Percentiles rank a stretch among this genome's conserved stretches.
Conservation (phyloP, 2,113 vertebrate genomes). For the Raja brachyura region DNA sequence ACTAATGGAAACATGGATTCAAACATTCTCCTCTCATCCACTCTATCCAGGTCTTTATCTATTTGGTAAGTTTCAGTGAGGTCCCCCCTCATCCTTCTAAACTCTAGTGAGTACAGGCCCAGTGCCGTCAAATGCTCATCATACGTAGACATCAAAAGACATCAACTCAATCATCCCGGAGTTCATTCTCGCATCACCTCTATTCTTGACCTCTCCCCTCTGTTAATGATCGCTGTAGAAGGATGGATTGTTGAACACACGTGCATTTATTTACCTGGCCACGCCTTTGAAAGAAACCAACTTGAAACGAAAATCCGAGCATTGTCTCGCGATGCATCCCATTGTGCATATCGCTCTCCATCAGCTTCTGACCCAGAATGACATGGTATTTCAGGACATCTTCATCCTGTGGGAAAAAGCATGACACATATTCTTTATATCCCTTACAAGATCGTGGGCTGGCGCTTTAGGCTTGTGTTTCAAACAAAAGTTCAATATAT, state of each 20-base stretch:
- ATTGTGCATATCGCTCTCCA: constrained; percentile 63
- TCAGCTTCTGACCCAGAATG: constrained; percentile 65
- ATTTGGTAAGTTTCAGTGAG: no score
- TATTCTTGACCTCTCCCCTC: neutral
- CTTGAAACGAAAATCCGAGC: constrained; percentile 72
- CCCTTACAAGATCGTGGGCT: neutral
- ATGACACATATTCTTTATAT: neutral
- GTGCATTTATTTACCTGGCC: constrained; percentile 60
- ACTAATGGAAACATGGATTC: no score
- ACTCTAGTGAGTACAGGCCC: no score
- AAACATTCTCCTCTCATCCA: no score
- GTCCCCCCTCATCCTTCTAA: no score
- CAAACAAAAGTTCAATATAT: no score
- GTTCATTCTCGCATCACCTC: no score
- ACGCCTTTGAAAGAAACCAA: constrained; percentile 68
- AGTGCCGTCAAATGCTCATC: no score
- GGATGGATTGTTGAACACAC: neutral
- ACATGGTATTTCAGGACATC: constrained; percentile 71
- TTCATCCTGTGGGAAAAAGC: constrained; percentile 57
- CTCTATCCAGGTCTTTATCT: no score
- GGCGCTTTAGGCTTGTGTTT: no score
- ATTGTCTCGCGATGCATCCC: constrained; percentile 79
- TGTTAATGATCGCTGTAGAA: neutral
- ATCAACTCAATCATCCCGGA: no score
- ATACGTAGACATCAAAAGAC: no score